These are phyloP conservation scores for Drosophila takahashii DNA, from an alignment of 1,140 invertebrate species.

Conservation along the genomic window DNA sequence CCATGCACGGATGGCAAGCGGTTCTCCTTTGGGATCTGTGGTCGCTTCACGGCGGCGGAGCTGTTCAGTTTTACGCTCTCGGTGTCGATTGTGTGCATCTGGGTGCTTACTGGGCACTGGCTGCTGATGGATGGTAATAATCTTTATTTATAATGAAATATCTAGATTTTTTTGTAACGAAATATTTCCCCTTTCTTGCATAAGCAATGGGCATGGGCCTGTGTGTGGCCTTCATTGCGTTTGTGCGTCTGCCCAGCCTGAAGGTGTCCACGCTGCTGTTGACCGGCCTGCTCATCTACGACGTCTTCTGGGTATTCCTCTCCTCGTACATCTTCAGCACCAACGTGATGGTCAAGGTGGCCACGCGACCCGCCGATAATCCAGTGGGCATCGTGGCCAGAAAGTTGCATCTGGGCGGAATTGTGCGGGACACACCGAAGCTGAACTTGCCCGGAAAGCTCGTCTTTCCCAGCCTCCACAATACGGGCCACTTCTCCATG, in stretches of 20 bases:
- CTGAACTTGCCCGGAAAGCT: constrained; percentile 98
- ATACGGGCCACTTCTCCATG: constrained; percentile 98
- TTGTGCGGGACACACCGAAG: constrained; percentile 95
- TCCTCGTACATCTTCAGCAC: constrained; percentile 99
- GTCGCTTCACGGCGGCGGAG: constrained; percentile 96
- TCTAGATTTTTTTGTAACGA: neutral
- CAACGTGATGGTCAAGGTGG: constrained; percentile 98
- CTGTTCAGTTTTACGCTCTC: constrained; percentile 96
- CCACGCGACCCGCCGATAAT: constrained; percentile 95
- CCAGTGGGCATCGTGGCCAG: constrained; percentile 97
- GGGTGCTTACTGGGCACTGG: constrained; percentile 99
- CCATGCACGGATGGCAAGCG: constrained; percentile 94
- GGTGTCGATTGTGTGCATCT: constrained; percentile 97
- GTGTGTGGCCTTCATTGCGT: constrained; percentile 98
- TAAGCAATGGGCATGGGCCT: constrained; percentile 97
- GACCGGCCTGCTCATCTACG: constrained; percentile 97
- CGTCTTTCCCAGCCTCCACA: constrained; percentile 98
- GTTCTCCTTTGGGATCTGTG: constrained; percentile 96
- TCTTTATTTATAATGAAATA: neutral
- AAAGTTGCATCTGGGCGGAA: constrained; percentile 94
- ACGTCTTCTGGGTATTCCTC: constrained; percentile 99
- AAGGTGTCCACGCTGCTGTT: constrained; percentile 98
- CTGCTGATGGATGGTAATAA: constrained; percentile 96
- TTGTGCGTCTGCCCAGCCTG: constrained; percentile 96
- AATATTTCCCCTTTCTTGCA: constrained; percentile 51